Conservation (phyloP, 2,888 invertebrate genomes). For the Monochamus alternatus region DNA sequence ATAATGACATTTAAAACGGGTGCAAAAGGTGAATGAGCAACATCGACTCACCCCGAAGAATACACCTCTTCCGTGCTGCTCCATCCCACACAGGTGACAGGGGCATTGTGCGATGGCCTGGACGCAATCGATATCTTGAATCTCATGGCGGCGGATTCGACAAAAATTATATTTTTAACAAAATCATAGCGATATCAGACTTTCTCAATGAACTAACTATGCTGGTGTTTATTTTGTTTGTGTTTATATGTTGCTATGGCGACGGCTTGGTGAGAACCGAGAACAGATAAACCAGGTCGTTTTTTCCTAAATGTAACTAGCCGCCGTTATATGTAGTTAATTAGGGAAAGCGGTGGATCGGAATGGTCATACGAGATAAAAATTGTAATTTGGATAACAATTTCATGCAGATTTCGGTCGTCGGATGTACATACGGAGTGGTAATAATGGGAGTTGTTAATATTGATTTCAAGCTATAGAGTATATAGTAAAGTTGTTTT, state of each 20-base stretch:
- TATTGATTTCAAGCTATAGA: too few species aligned
- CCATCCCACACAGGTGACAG: constrained; percentile 95
- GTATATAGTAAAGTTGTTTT: too few species aligned
- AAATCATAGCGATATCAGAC: constrained; percentile 3
- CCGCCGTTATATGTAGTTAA: not conserved
- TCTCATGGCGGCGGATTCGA: constrained; percentile 76
- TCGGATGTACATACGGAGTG: not conserved
- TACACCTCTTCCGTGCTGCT: constrained; percentile 94
- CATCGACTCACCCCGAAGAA: constrained; percentile 83
- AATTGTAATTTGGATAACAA: not conserved
- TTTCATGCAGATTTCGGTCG: not conserved
- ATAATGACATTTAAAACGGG: not conserved
- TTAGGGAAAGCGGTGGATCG: not conserved
- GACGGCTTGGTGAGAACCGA: not conserved
- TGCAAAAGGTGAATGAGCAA: constrained; percentile 9
- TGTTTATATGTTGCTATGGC: constrained; percentile 31
- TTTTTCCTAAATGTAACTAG: not conserved
- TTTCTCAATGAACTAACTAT: constrained; percentile 8
- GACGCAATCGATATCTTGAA: constrained; percentile 86
- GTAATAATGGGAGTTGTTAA: too few species aligned
- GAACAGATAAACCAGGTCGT: not conserved
- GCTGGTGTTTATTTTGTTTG: constrained; percentile 30
- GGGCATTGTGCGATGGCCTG: constrained; percentile 82
- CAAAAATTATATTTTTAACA: constrained; percentile 1
- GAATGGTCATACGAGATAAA: not conserved